Evolutionary conservation across 2,888 invertebrate species (phyloP).

Genomic region (Dicranocentrus wangi): DNA sequence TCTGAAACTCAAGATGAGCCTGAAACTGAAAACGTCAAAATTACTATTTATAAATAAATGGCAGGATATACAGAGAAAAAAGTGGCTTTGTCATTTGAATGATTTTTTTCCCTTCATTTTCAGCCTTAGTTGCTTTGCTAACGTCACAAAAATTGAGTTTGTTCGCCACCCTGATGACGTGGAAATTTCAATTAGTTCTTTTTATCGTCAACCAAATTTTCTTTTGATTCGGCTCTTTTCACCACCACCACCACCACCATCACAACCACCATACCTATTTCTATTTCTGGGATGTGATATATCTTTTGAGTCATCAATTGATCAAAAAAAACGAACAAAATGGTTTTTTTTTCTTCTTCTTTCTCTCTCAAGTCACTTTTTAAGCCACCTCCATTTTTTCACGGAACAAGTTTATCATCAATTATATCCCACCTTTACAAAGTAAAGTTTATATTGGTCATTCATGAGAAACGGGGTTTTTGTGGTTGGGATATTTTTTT

Average conservation of each 20-base stretch:
- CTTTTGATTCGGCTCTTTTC: not conserved
- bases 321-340: slow-evolving; percentile 67
- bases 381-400: slow-evolving; percentile 27
- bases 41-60: not conserved
- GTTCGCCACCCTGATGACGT: not conserved
- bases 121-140: no score
- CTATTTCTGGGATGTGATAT: no score
- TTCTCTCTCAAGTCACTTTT: slow-evolving; percentile 9
- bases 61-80: not conserved
- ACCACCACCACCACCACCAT: not conserved
- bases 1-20: no score
- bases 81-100: no score
- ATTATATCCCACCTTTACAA: not conserved
- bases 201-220: no score
- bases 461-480: no score
- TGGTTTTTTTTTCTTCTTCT: slow-evolving; percentile 68
- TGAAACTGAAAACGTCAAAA: no score
- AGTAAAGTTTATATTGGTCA: no score
- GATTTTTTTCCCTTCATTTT: no score
- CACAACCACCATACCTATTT: no score
- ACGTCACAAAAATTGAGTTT: no score
- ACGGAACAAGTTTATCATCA: not conserved
- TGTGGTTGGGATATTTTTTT: no score
- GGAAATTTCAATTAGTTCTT: slow-evolving; percentile 1
- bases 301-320: slow-evolving; percentile 73